A percentile compares a stretch with the other conserved stretches of the same genome.
Evolutionary conservation across 1,140 invertebrate genomes (phyloP).

Genomic region (Microvelia longipes): DNA sequence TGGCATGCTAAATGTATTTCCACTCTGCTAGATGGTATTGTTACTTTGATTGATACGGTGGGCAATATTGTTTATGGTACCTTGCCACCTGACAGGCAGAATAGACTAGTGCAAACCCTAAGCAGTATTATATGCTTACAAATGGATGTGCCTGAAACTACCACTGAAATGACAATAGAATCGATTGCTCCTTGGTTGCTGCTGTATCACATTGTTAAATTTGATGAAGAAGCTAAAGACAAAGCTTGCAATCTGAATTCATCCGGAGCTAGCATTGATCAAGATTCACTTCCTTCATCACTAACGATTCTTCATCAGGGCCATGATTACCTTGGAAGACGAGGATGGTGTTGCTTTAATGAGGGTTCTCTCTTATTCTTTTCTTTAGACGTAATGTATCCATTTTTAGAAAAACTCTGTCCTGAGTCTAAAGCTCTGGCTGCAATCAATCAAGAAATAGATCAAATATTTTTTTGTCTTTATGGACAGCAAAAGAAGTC

Average conservation of each 20-base stretch:
- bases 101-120: constrained; percentile 55
- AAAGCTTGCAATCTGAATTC: background rate
- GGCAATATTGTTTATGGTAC: constrained; percentile 31
- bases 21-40: constrained; percentile 48
- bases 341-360: constrained; percentile 57
- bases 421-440: constrained; percentile 34
- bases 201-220: constrained; percentile 57
- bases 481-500: constrained; percentile 72
- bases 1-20: constrained; percentile 47
- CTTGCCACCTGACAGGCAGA: constrained; percentile 37
- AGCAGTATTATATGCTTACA: constrained; percentile 56
- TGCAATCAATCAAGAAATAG: constrained; percentile 50
- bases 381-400: constrained; percentile 53
- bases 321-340: constrained; percentile 18
- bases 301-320: constrained; percentile 51
- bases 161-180: constrained; percentile 49
- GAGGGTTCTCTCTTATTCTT: constrained; percentile 62
- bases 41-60: constrained; percentile 44
- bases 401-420: constrained; percentile 35
- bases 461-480: constrained; percentile 78
- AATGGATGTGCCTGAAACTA: constrained; percentile 43
- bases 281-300: constrained; percentile 43
- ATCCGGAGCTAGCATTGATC: background rate
- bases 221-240: constrained; percentile 17
- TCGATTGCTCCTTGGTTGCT: constrained; percentile 67